phyloP scores from a whole-genome alignment of 2,113 vertebrate species.

The Archilochus colubris region DNA sequence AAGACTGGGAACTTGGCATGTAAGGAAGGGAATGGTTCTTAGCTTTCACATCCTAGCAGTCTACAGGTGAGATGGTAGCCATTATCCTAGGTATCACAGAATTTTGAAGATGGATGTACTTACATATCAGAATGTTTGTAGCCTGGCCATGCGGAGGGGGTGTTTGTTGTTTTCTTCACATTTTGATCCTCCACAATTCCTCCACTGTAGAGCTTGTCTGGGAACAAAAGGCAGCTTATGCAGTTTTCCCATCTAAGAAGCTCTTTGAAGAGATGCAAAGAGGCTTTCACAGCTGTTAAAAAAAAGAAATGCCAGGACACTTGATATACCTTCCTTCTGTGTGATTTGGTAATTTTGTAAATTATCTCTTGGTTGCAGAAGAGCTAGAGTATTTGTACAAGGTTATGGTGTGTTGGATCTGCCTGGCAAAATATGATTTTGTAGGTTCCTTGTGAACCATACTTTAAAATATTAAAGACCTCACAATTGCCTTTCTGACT shows the following conservation, averaged over 20 bases:
- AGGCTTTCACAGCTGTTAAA: conserved; percentile 39
- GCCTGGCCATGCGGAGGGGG: not conserved
- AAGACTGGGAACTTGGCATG: not conserved
- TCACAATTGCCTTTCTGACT: not conserved
- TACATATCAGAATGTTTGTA: not conserved
- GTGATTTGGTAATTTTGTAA: not conserved
- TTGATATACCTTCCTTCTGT: not conserved
- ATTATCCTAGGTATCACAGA: not conserved
- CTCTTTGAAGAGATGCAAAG: conserved; percentile 23
- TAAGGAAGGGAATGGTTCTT: not conserved
- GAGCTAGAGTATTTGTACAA: not conserved
- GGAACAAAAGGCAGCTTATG: conserved; percentile 48
- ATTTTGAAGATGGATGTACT: not conserved
- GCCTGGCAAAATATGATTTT: not conserved
- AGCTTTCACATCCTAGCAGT: not conserved
- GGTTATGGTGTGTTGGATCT: not conserved
- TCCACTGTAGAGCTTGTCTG: not conserved
- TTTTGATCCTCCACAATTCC: not conserved
- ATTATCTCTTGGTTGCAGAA: conserved; percentile 27
- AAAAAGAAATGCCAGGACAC: not conserved
- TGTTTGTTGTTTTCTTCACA: not conserved
- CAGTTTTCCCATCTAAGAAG: not conserved
- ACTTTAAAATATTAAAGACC: not conserved
- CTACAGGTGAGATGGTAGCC: not conserved
- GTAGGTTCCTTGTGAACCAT: not conserved